Evolutionary conservation across 35 echinoderm and acorn worm genomes (phyloP).

Genomic region (Ophioderma brevispina): DNA sequence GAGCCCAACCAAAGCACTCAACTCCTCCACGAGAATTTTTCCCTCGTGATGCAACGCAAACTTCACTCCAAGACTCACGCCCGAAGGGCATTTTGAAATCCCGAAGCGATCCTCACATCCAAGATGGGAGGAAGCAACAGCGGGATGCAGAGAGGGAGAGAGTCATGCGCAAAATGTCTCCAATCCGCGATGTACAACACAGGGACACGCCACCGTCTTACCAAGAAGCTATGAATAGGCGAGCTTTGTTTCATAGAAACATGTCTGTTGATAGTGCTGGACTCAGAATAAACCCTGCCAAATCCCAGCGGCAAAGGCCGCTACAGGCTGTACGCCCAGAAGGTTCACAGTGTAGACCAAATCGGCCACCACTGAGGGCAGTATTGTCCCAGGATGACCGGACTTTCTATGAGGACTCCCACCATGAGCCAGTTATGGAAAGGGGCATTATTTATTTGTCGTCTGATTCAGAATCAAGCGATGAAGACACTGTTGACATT

Average conservation of each 20-base stretch:
- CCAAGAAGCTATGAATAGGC: conserved; percentile 72
- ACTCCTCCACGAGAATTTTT: conserved; percentile 81
- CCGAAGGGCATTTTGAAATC: background rate
- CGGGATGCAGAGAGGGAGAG: background rate
- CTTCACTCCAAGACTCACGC: background rate
- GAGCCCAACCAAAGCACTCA: conserved; percentile 11
- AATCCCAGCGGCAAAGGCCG: background rate
- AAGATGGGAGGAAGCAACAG: background rate
- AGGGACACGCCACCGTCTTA: conserved; percentile 65
- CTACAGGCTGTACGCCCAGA: conserved; percentile 4
- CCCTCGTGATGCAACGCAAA: conserved; percentile 63
- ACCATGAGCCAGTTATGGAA: background rate
- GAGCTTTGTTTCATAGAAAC: conserved; percentile 39
- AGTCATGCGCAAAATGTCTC: background rate
- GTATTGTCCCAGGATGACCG: background rate
- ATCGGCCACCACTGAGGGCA: background rate
- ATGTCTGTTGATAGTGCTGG: background rate
- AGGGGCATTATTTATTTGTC: conserved; percentile 62
- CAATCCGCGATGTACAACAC: background rate
- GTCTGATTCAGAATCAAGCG: conserved; percentile 67
- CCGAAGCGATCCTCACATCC: background rate
- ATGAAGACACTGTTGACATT: conserved; percentile 57
- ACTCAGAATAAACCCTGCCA: background rate
- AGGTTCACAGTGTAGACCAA: background rate
- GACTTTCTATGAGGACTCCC: background rate